Base-by-base conservation (phyloP, 2,888 invertebrate genomes). In the Chesias legatella region DNA sequence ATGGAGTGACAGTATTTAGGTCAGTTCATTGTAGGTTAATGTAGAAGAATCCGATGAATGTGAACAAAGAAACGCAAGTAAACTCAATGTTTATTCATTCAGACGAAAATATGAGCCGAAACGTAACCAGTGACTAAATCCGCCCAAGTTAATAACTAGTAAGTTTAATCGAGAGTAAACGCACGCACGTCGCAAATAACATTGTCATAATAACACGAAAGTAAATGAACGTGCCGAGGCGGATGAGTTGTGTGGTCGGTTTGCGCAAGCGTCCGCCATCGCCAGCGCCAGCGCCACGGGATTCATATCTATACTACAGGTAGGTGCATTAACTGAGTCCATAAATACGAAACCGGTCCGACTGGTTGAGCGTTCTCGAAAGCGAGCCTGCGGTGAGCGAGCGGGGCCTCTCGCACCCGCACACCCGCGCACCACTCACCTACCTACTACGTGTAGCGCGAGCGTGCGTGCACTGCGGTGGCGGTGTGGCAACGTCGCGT, bases 401-500 rank as follows among this genome's bases (percentile, higher is more conserved):
- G n/a, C n/a, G n/a, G n/a, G n/a, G 83, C 83, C 82, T 79, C 85
- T 76, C 80, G 73, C 83, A 78, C 84, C 75, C 81, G 59, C 60
- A 75, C 83, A 56, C 62, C 71, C 68, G 69, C 81, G 69, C 70
- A 78, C 80, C 81, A 60, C 60, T 74, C 83, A 56, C 62, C 71
- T 69, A 70, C 81, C 69, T 70, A 78, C 80, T 60, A 72, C 62
- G 79, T 79, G 78, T 79, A 78, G n/a, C n/a, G n/a, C n/a, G n/a
- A n/a, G n/a, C n/a, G n/a, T 83, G 83, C 80, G 83, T 74, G 77
- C 79, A 80, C 79, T 76, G 56, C 57, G 58, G 36, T 56, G 17
- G 52, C 82, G 79, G 81, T 68, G 73, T 77, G 89, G 89, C 89
- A 89, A 89, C 89, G 82, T 79, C 82, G 89, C 84, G 83, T 89